phyloP scores from a whole-genome alignment of 2,113 vertebrate genomes.

The Felis catus region F.catus_Fca126_mat1.0 CM031421.1:98669501-98670000 shows the following conservation, averaged over 20 bases:
- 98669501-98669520: neutral
- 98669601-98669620: too few relatives aligned
- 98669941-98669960: neutral
- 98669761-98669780: neutral
- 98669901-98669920: neutral
- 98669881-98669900: neutral
- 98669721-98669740: too few relatives aligned
- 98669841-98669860: constrained; percentile 21
- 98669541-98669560: neutral
- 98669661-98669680: too few relatives aligned
- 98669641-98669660: too few relatives aligned
- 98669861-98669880: neutral
- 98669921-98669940: neutral
- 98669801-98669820: neutral
- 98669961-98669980: neutral
- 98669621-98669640: too few relatives aligned
- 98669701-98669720: too few relatives aligned
- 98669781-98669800: neutral
- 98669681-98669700: too few relatives aligned
- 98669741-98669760: too few relatives aligned
- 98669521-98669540: neutral
- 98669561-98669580: neutral
- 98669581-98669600: neutral
- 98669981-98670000: neutral
- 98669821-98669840: neutral